A percentile compares a stretch with the other conserved stretches of the same genome.
Conservation (phyloP, 2,113 vertebrate genomes). For the Cacatua alba region DNA sequence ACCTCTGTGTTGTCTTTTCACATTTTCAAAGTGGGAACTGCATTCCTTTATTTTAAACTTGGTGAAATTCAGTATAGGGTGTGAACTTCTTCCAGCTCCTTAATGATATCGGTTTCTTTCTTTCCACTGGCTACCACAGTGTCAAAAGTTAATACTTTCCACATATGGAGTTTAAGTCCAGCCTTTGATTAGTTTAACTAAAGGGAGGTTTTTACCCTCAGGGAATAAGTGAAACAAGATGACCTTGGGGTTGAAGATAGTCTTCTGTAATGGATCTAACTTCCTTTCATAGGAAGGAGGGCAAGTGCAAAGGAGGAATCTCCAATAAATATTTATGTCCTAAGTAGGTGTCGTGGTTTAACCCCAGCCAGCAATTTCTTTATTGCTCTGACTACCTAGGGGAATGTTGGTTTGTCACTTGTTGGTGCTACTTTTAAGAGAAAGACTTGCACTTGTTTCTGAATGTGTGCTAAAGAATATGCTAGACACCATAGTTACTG, state of each 20-base stretch:
- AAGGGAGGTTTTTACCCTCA: neutral
- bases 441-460: neutral
- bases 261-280: neutral
- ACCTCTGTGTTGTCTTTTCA: neutral
- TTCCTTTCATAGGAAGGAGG: neutral
- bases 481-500: neutral
- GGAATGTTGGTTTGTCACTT: neutral
- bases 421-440: neutral
- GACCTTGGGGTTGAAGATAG: neutral
- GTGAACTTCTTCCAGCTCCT: neutral
- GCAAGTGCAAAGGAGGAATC: neutral
- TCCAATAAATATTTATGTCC: neutral
- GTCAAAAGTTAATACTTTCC: neutral
- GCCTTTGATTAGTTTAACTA: neutral
- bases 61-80: neutral
- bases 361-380: neutral
- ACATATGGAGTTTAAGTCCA: accelerated
- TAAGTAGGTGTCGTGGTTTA: neutral
- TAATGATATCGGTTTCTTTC: neutral
- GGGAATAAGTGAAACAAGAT: neutral
- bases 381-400: neutral
- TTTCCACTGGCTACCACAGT: neutral
- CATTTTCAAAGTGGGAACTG: neutral
- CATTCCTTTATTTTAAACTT: neutral
- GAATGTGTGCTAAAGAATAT: neutral